Conservation (phyloP, 2,113 vertebrate species). For the Microtus montanus region DNA sequence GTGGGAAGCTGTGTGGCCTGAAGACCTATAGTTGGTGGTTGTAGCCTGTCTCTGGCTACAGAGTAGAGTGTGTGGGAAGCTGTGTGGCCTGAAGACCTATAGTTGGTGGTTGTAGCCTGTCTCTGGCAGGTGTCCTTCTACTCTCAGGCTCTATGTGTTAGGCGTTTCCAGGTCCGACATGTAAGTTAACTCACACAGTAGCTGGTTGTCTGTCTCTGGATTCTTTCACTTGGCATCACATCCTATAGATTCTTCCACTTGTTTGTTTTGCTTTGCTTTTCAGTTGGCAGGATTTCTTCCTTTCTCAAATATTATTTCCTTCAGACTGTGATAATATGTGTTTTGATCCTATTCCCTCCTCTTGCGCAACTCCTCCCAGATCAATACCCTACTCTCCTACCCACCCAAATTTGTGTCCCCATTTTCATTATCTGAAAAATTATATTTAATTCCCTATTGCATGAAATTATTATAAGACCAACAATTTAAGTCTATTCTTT, state of each 20-base stretch:
- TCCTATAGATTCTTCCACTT: no score
- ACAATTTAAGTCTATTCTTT: background rate
- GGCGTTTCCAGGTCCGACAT: background rate
- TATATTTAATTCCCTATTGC: background rate
- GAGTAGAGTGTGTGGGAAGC: background rate
- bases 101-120: background rate
- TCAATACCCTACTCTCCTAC: background rate
- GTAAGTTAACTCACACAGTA: background rate
- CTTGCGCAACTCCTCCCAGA: background rate
- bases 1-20: no score
- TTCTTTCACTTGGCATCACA: background rate
- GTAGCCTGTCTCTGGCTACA: background rate
- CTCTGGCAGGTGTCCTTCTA: background rate
- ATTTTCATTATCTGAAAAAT: background rate
- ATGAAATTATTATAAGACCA: background rate
- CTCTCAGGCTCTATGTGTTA: background rate
- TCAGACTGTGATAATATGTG: background rate
- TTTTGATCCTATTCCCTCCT: background rate
- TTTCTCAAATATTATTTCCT: background rate
- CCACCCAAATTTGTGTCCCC: background rate
- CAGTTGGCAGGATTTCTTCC: background rate
- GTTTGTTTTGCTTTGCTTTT: no score
- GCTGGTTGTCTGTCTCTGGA: no score
- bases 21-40: background rate
- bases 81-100: no score